Base-by-base conservation (phyloP, 2,113 vertebrate species). In the Sterrhoptilus dennistouni region DNA sequence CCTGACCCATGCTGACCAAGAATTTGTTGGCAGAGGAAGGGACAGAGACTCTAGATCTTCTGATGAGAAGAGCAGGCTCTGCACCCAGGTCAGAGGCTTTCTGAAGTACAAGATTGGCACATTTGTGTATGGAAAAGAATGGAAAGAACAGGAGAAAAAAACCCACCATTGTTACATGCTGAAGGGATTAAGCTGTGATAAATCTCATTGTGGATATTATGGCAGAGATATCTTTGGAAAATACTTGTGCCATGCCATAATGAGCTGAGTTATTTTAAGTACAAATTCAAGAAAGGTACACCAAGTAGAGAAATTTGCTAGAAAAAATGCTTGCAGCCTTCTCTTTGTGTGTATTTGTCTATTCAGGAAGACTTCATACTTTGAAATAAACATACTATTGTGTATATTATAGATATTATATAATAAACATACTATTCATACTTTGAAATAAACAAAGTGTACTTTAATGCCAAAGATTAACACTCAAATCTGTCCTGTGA, bases 111-210 rank as follows among this genome's bases (percentile, higher is more conserved):
- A 11, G 5, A 25, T 3, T 74, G 59, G 17, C 69, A 36, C 0
- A 0, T 63, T 31, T 65, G 1, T 53, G 14, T 63, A 15, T 19
- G 17, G 19, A 38, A 65, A 89, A 83, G 44, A 72, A 19, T 15
- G 60, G n/a, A 44, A 69, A 45, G 35, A 63, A 12, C 21, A 31
- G 35, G 38, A 56, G 29, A 2, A 65, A 56, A 74, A 71, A 42
- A 1, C 1, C 3, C 20, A 38, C 23, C 0, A 0, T 64, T 83
- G 23, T 64, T 45, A 59, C 3, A 12, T 29, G 12, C 24, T n/a
- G 53, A 92, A 71, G 47, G 21, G 38, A 49, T 24, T 74, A 47
- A 61, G 12, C 38, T 79, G 27, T 72, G 45, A 28, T 80, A 65
- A 81, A 53, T 78, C 25, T 12, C 1, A 0, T 33, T 53, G 33